Percentiles rank a stretch among this genome's conserved stretches.
Conservation (phyloP, 1,140 invertebrate species). For the Drosophila tristis region DNA sequence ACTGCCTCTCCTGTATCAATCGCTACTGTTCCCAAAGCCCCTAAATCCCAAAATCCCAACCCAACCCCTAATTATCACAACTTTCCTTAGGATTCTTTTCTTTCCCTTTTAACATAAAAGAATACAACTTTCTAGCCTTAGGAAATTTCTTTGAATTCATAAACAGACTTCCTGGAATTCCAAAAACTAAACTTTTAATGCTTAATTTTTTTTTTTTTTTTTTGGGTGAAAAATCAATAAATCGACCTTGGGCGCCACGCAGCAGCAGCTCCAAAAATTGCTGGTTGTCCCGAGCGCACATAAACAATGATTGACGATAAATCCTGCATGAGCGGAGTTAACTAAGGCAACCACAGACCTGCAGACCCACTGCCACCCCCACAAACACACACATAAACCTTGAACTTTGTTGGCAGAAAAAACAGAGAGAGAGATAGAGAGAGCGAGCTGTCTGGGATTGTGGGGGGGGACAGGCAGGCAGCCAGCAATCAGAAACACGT, state of each 20-base stretch:
- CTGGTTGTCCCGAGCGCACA: conserved; percentile 19
- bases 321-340: conserved; percentile 53
- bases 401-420: conserved; percentile 58
- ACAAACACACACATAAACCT: conserved; percentile 60
- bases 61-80: not conserved
- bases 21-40: too few species aligned
- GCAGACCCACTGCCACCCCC: not conserved
- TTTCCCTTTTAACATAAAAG: conserved; percentile 3
- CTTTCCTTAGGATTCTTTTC: not conserved
- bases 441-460: conserved; percentile 43
- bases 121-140: conserved; percentile 11
- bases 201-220: conserved; percentile 9
- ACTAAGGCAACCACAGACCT: conserved; percentile 26
- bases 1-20: not conserved
- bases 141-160: conserved; percentile 22
- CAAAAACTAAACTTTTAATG: conserved; percentile 40
- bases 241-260: conserved; percentile 72
- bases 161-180: conserved; percentile 50
- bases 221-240: conserved; percentile 78
- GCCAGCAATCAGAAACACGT: conserved; percentile 60
- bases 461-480: conserved; percentile 15
- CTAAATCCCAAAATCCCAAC: not conserved
- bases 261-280: conserved; percentile 36
- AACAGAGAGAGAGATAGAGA: conserved; percentile 28
- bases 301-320: conserved; percentile 59